Evolutionary conservation across 1,140 invertebrate species (phyloP), one percentile per base, ranked within the genome.

Genomic region (Drosophila tani): DNA sequence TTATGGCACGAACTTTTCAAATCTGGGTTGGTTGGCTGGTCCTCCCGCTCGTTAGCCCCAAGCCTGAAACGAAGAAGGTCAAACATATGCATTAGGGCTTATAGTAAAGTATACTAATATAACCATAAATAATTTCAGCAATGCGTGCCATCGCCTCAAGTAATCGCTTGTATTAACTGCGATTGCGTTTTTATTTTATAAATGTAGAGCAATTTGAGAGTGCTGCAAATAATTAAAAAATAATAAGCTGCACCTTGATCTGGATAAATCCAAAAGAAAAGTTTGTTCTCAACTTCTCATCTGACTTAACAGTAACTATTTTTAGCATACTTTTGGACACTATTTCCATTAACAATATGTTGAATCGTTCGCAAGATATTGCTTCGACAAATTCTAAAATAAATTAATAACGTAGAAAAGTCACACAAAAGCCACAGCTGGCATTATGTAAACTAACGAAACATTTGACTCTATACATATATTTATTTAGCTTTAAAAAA

Each of bases 1-100:
- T 86, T 88, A 80, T 77, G 63, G 68, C 83, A 86, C 64, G 76
- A 82, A 86, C 80, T 66, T 80, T 71, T 59, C 32, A 29, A 76
- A 78, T 78, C 75, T 77, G 64, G 71, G 70, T 47, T 51, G 56
- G 70, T 57, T 41, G 21, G 57, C 38, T 66, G 53, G 49, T 70
- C 32, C 21, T 68, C 19, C 21, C 21, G 29, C 67, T 58, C 58
- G 69, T 74, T 81, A 65, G 51, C 57, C 56, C 64, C 21, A 47
- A 64, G 15, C 83, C 83, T 82, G 57, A 50, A 87, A 75, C 32
- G 32, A 56, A 73, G 53, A 69, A 70, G 65, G 56, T 74, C 70
- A 73, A 51, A 57, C 53, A 73, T 73, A 60, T 73, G 60, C 35
- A 74, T 38, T 45, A 51, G 21, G 21, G 21, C 21, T 73, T 60